Conservation (phyloP, 2,888 invertebrate genomes). For the Nymphalis urticae region DNA sequence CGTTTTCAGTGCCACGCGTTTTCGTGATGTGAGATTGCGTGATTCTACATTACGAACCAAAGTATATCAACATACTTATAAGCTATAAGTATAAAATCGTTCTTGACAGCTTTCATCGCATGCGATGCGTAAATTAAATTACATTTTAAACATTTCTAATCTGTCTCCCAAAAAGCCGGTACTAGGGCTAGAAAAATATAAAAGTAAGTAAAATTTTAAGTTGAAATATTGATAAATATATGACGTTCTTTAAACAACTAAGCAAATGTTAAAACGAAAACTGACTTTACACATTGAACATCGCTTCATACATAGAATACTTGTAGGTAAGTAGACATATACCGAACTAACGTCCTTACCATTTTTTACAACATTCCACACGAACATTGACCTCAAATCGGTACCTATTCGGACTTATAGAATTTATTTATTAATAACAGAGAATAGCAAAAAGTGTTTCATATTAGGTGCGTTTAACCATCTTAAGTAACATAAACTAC, state of each 20-base stretch:
- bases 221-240: no score
- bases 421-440: slow-evolving; percentile 75
- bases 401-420: slow-evolving; percentile 59
- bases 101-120: no score
- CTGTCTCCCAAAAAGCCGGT: no score
- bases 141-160: no score
- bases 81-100: no score
- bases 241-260: not conserved
- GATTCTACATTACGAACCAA: no score
- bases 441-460: slow-evolving; percentile 69
- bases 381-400: slow-evolving; percentile 71
- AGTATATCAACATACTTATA: no score
- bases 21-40: no score
- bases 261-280: slow-evolving; percentile 59
- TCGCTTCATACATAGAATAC: slow-evolving; percentile 35
- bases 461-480: slow-evolving; percentile 66
- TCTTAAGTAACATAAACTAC: slow-evolving; percentile 24
- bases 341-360: slow-evolving; percentile 69
- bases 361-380: slow-evolving; percentile 76
- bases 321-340: slow-evolving; percentile 50
- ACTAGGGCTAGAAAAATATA: no score
- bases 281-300: slow-evolving; percentile 58
- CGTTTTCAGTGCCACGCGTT: no score
- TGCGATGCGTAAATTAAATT: no score
- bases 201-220: no score